These are phyloP conservation scores for Eristalinus aeneus DNA, from an alignment of 2,888 invertebrate genomes.

Conservation along the genomic window DNA sequence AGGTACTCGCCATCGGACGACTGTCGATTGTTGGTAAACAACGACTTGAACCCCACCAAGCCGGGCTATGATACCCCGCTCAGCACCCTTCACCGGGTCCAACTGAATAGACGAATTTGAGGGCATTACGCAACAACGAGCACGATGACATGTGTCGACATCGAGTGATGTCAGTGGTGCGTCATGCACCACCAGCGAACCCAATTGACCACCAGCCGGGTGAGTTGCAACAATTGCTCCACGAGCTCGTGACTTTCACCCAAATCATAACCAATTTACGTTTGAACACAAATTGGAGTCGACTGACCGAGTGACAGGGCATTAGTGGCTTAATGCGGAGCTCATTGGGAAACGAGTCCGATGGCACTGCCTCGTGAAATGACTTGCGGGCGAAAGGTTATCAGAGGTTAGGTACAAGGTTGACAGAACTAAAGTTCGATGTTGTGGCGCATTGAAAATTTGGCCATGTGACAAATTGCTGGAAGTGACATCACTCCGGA, in stretches of 20 bases:
- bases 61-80: background rate
- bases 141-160: background rate
- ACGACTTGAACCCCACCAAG: background rate
- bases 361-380: constrained; percentile 13
- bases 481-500: constrained; percentile 25
- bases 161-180: constrained; percentile 41
- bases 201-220: background rate
- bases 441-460: background rate
- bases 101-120: constrained; percentile 6
- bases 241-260: constrained; percentile 31
- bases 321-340: constrained; percentile 20
- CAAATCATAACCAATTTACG: constrained; percentile 42
- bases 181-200: background rate
- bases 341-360: constrained; percentile 32
- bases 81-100: no score
- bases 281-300: constrained; percentile 28
- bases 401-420: constrained; percentile 64
- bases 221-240: background rate
- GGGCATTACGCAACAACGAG: constrained; percentile 5
- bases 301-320: constrained; percentile 36
- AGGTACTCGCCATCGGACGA: constrained; percentile 17
- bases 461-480: background rate
- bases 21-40: constrained; percentile 46
- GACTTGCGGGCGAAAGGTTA: constrained; percentile 32
- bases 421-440: constrained; percentile 10